Conservation (phyloP, 2,888 invertebrate species). For the Polylopha cassiicola region DNA sequence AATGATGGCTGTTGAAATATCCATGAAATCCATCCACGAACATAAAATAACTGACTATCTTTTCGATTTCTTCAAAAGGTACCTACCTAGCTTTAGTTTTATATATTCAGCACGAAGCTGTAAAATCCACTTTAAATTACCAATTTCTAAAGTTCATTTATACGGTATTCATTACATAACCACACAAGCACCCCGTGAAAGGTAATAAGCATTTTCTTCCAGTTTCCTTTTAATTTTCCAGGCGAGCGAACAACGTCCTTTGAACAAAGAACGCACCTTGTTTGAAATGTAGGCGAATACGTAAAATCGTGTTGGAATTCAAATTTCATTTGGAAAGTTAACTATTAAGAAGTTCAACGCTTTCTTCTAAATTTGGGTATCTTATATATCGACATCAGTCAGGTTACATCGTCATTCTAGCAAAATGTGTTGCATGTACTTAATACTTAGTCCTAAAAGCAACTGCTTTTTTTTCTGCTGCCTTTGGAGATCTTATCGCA, state of each 20-base stretch:
- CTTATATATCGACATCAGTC: no score
- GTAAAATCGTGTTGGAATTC: slow-evolving; percentile 19
- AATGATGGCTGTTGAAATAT: no score
- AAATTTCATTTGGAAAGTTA: slow-evolving; percentile 17
- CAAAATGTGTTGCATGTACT: no score
- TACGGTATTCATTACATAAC: not conserved
- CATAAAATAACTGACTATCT: no score
- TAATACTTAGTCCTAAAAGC: not conserved
- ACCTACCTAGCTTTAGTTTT: no score
- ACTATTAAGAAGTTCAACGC: slow-evolving; percentile 4
- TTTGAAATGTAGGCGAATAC: slow-evolving; percentile 22
- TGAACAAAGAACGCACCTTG: slow-evolving; percentile 20
- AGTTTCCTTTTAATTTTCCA: slow-evolving; percentile 27
- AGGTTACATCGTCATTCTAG: no score
- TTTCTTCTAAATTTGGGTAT: no score
- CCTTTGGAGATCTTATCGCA: not conserved
- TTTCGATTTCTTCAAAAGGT: no score
- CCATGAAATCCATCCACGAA: no score
- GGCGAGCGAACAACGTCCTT: slow-evolving; percentile 22
- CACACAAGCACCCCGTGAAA: slow-evolving; percentile 3
- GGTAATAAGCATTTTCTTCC: slow-evolving; percentile 12
- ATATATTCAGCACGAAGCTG: no score
- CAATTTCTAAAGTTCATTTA: not conserved
- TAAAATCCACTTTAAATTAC: no score
- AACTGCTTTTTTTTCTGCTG: not conserved